Base-by-base conservation (phyloP, 2,113 vertebrate species). In the Salvelinus alpinus region DNA sequence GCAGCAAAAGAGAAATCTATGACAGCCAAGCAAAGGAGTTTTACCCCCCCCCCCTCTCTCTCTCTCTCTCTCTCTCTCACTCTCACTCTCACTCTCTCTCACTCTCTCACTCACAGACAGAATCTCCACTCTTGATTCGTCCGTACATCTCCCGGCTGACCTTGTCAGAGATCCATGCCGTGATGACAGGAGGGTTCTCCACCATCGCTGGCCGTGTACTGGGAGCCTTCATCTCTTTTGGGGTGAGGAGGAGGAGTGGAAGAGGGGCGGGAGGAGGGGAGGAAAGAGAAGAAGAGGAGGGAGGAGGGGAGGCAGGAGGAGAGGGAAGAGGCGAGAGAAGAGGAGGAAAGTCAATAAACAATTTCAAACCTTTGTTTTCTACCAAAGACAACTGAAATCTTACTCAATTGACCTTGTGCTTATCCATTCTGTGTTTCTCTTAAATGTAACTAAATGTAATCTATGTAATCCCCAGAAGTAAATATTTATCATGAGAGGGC, bases 161-260 rank as follows among this genome's bases (percentile, higher is more conserved):
- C 38, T 77, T 74, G 77, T 96, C 96, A 0, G 96, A 97, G 80
- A 93, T 98, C 27, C 96, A 96, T 2, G 93, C 96, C 1, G 72
- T 98, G 72, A 96, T 96, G 95, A 93, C 95, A 0, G 93, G 94
- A 5, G 96, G 96, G 8, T 97, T 96, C 25, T 85, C 96, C 59
- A 94, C 93, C 3, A 92, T 97, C 74, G 94, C 96, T 27, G 96
- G 96, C 60, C 92, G 90, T 27, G 93, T 96, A 64, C 85, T 97
- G 68, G 95, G 94, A 57, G 94, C 94, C 57, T 97, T 90, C 76
- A 95, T 96, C 88, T 95, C 95, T 77, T 94, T 96, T 80, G 96
- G 95, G 90, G 96, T 98, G 91, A 96, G 92, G 75, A 2, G 22
- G 68, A 25, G 64, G 51, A 74, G 16, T 27, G 24, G 12, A 27